Evolutionary conservation across 2,888 invertebrate species (phyloP).

Genomic region (Phortica okadai): DNA sequence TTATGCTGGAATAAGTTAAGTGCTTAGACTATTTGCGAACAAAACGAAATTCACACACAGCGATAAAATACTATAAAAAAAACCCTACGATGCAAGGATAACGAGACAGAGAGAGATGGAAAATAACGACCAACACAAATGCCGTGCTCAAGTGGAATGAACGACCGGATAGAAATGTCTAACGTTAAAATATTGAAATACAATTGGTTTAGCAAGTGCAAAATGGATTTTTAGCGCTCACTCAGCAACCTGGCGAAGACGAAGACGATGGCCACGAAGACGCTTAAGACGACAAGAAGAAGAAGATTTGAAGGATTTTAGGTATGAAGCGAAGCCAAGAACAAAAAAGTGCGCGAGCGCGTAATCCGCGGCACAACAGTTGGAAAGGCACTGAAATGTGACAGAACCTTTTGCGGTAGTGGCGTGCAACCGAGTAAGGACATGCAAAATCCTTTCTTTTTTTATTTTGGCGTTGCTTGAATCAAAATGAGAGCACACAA

Average conservation of each 20-base stretch:
- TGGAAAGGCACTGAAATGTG: neutral
- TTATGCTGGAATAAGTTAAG: constrained; percentile 27
- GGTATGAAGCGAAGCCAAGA: too few species aligned
- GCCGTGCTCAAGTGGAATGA: constrained; percentile 42
- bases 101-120: constrained; percentile 47
- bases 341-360: neutral
- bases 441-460: neutral
- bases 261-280: too few species aligned
- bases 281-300: neutral
- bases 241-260: neutral
- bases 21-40: constrained; percentile 27
- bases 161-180: constrained; percentile 4
- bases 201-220: constrained; percentile 58
- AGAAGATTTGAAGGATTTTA: neutral
- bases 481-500: neutral
- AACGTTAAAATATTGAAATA: constrained; percentile 71
- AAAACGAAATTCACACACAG: constrained; percentile 40
- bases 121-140: constrained; percentile 26
- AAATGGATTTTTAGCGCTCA: constrained; percentile 16
- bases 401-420: neutral
- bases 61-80: constrained; percentile 53
- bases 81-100: constrained; percentile 59
- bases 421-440: neutral
- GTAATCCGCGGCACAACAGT: neutral
- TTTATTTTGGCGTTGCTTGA: neutral